Conservation (phyloP, 2,113 vertebrate species). For the Okapia johnstoni region DNA sequence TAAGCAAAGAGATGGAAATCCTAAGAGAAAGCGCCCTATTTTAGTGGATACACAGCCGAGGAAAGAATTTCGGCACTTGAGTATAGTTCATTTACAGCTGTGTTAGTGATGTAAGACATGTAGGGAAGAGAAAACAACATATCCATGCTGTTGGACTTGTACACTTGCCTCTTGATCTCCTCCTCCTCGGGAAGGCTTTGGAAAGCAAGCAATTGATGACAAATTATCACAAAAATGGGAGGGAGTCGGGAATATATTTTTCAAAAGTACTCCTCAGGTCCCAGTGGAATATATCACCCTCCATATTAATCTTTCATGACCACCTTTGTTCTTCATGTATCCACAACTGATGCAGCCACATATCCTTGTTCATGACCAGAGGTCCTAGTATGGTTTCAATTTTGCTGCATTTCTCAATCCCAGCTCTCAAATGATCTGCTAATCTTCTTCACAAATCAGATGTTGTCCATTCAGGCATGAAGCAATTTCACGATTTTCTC, state of each 20-base stretch:
- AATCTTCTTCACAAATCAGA: background rate
- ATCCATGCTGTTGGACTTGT: too few species aligned
- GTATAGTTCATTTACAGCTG: background rate
- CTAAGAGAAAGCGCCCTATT: background rate
- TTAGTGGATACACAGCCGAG: too few species aligned
- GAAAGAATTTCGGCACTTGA: background rate
- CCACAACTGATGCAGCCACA: background rate
- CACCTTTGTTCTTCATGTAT: background rate
- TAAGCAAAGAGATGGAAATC: background rate
- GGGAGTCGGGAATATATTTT: rapidly evolving
- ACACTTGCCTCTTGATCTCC: background rate
- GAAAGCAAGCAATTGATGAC: background rate
- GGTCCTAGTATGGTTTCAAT: background rate
- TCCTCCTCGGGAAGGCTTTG: background rate
- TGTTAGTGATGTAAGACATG: too few species aligned
- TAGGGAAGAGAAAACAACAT: too few species aligned
- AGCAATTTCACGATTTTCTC: background rate
- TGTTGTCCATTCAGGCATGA: background rate
- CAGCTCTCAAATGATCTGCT: background rate
- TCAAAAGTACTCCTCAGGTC: background rate
- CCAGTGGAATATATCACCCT: background rate
- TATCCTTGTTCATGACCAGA: background rate
- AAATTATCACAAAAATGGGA: rapidly evolving
- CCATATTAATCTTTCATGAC: background rate
- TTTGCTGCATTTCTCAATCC: background rate